Evolutionary conservation across 1,140 invertebrate species (phyloP), one percentile per base, ranked within the genome.

Genomic region (Leptoteleia sp.): DNA sequence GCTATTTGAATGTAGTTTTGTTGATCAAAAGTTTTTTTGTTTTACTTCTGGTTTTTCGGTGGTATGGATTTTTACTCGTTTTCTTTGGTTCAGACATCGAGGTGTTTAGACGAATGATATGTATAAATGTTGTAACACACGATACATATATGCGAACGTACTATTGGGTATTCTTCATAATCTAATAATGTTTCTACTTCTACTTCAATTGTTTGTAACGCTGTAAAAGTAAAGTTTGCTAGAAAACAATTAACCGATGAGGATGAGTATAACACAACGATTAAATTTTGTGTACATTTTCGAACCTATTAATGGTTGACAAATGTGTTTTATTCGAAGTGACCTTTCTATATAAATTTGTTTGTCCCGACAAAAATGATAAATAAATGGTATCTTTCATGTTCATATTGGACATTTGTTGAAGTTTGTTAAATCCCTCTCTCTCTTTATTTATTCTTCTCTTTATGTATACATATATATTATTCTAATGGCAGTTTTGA

Each of bases 361-460:
- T 86, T 86, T 84, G 79, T 84, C 84, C 84, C 81, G 78, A 71
- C 55, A 73, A 76, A 83, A 86, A 84, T 85, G 81, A 84, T 84
- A 84, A 87, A 87, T 87, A 87, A 87, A 86, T 86, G 80, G 82
- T 86, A 87, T 87, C 85, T 87, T 87, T 87, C 84, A 85, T 85
- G 84, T 87, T 87, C 84, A 86, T 71, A 77, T 79, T 71, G 54
- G 31, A 61, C 35, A 57, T 40, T 64, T 64, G n/a, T n/a, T n/a
- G n/a, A n/a, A n/a, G n/a, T n/a, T n/a, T n/a, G n/a, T n/a, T n/a
- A n/a, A n/a, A n/a, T n/a, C n/a, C n/a, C n/a, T n/a, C n/a, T n/a
- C n/a, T n/a, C n/a, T n/a, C n/a, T n/a, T n/a, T n/a, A n/a, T n/a
- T n/a, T n/a, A n/a, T n/a, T n/a, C n/a, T n/a, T n/a, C n/a, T n/a